Base-by-base conservation (phyloP, 2,797 vertebrate genomes). In the Rhabdomys pumilio region DNA sequence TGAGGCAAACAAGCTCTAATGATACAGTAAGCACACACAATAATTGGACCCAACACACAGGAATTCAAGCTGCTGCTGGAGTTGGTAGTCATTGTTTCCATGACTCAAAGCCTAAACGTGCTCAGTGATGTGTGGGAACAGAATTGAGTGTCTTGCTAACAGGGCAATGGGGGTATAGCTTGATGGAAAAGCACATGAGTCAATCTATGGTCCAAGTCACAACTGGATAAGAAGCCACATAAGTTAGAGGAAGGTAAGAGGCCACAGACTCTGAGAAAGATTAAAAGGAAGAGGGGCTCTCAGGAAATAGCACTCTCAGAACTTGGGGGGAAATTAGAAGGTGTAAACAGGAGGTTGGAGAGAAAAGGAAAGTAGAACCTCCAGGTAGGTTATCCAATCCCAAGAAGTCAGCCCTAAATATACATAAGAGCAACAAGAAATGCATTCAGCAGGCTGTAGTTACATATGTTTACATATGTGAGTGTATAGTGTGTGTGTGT, bases 1-100 rank as follows among this genome's bases (percentile, higher is more conserved):
- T 26, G 77, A 59, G 86, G 26, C 95, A 97, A 96, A 89, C 44
- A 83, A 92, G 85, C n/a, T 50, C 67, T 84, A 94, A 95, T 77
- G 59, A 90, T 69, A 89, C 29, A 63, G 59, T 80, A 79, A 80
- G 29, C 67, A 77, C 86, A 89, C 88, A 85, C 34, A 63, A 41
- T 75, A 61, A 59, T 92, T 97, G 47, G 29, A 47, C 77, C 75
- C 44, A 34, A 81, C 26, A 93, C 86, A 17, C 15, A 9, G 90
- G 24, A 59, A 84, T 53, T 91, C 55, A 86, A 93, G 96, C 38
- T 84, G 11, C 67, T 73, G 0, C 22, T 41, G 77, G 53, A 15
- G 44, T 82, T 76, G 38, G 10, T 76, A 81, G 75, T 84, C 65
- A 55, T 47, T 83, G 41, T 53, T 94, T 85, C 85, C 41, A 26